phyloP scores from a whole-genome alignment of 2,113 vertebrate genomes.

The Sander vitreus region DNA sequence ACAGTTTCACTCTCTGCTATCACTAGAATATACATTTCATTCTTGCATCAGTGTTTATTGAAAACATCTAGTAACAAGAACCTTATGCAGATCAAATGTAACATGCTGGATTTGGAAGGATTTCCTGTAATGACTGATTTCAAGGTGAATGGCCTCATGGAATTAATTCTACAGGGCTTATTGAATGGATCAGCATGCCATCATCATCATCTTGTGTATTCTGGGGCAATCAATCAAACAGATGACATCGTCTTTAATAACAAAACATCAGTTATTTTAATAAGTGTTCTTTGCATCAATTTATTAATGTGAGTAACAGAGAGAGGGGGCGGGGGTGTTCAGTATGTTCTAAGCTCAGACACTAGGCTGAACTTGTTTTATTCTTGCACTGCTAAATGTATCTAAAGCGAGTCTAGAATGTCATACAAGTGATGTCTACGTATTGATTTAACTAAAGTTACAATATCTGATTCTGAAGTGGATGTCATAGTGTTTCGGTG shows the following conservation, averaged over 20 bases:
- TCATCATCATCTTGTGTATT: constrained; percentile 32
- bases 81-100: constrained; percentile 42
- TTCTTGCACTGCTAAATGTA: neutral
- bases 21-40: constrained; percentile 33
- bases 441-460: neutral
- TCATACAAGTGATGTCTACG: neutral
- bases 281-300: constrained; percentile 6
- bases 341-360: neutral
- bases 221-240: constrained; percentile 43
- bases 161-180: constrained; percentile 43
- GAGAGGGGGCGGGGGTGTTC: neutral
- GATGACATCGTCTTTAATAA: constrained; percentile 18
- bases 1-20: constrained; percentile 1
- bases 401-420: neutral
- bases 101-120: constrained; percentile 38
- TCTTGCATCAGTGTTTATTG: constrained; percentile 34
- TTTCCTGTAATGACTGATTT: constrained; percentile 50
- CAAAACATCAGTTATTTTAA: constrained; percentile 29
- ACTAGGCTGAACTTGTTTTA: neutral
- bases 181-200: constrained; percentile 36
- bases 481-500: neutral
- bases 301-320: constrained; percentile 2
- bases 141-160: constrained; percentile 52
- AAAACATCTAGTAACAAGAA: constrained; percentile 25
- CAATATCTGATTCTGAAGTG: neutral